Conservation (phyloP, 2,113 vertebrate species). For the Dicentrarchus labrax region DNA sequence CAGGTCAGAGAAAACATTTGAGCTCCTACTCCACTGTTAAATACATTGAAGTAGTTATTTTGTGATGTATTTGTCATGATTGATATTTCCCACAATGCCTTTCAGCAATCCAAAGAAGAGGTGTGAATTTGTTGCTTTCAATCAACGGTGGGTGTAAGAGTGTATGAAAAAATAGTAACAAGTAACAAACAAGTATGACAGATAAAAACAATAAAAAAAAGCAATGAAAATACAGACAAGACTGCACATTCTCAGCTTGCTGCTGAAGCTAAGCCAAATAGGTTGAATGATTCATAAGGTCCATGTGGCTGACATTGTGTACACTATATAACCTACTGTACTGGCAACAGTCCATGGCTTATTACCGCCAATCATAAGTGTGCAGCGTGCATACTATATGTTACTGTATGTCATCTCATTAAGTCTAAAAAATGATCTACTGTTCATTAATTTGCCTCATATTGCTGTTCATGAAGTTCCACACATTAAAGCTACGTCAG, state of each 20-base stretch:
- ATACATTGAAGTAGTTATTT: neutral
- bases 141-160: neutral
- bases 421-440: neutral
- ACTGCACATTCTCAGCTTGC: too few species aligned
- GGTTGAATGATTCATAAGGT: neutral
- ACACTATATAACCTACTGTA: neutral
- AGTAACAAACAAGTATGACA: too few species aligned
- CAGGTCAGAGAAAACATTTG: neutral
- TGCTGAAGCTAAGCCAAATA: neutral
- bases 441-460: neutral
- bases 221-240: too few species aligned
- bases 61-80: neutral
- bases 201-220: neutral
- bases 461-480: neutral
- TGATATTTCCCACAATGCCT: conserved; percentile 1
- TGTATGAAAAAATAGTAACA: neutral
- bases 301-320: neutral
- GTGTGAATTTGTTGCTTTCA: neutral
- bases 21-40: neutral
- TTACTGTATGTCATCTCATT: neutral
- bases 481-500: neutral
- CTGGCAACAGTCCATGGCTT: neutral
- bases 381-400: neutral
- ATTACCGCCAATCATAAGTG: neutral
- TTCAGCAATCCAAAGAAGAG: neutral